These are phyloP conservation scores for Zosterops pallidus DNA, from an alignment of 2,113 vertebrate species.

Conservation along the genomic window DNA sequence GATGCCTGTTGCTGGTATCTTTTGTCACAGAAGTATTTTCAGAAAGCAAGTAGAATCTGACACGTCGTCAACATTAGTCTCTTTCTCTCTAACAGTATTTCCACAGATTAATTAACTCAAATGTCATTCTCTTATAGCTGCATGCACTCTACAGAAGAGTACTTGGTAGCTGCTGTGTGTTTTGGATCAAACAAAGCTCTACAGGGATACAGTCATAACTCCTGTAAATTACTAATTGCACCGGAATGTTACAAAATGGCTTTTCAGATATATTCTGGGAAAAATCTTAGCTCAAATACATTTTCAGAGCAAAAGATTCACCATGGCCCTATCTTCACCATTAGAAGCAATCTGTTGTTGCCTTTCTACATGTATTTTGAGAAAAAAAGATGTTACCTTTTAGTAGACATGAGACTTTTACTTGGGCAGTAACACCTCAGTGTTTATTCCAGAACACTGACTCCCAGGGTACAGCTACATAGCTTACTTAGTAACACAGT, in stretches of 20 bases:
- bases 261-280: neutral
- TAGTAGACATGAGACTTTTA: neutral
- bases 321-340: neutral
- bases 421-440: neutral
- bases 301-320: slow-evolving; percentile 3
- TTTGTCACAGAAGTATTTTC: slow-evolving; percentile 40
- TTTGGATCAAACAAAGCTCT: slow-evolving; percentile 69
- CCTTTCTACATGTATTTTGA: neutral
- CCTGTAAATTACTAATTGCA: slow-evolving; percentile 47
- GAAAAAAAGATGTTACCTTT: neutral
- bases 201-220: slow-evolving; percentile 55
- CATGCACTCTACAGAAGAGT: slow-evolving; percentile 62
- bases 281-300: neutral
- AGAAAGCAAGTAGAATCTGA: slow-evolving; percentile 41
- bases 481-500: neutral
- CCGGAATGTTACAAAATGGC: slow-evolving; percentile 35
- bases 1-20: slow-evolving; percentile 21
- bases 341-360: neutral
- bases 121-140: slow-evolving; percentile 63
- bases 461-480: neutral
- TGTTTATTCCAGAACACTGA: neutral
- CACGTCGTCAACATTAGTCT: slow-evolving; percentile 41
- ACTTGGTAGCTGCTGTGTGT: slow-evolving; percentile 69
- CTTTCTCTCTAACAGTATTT: slow-evolving; percentile 49
- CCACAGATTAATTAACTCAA: slow-evolving; percentile 69